Percentiles rank a stretch among this genome's conserved stretches.
phyloP scores from a whole-genome alignment of 2,888 invertebrate genomes.

The Ophion costatus region DNA sequence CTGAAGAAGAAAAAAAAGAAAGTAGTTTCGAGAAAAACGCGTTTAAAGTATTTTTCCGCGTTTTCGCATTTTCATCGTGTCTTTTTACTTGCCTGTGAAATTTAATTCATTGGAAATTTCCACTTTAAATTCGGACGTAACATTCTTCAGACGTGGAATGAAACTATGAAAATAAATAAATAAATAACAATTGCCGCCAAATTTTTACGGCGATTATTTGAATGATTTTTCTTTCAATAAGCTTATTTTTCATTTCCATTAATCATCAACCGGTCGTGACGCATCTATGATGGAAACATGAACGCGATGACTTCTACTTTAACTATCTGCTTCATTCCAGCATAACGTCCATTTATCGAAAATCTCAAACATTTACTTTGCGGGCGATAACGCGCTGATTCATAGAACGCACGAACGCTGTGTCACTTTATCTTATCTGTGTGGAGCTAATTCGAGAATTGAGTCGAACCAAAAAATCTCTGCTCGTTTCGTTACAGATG shows the following conservation, averaged over 20 bases:
- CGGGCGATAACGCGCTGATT: background rate
- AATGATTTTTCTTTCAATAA: background rate
- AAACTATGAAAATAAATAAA: background rate
- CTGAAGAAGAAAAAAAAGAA: too few relatives aligned
- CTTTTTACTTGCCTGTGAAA: too few relatives aligned
- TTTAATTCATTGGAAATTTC: too few relatives aligned
- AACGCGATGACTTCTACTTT: background rate
- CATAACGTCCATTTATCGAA: background rate
- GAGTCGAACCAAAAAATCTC: background rate
- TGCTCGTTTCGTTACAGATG: conserved; percentile 77
- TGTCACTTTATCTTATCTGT: conserved; percentile 45
- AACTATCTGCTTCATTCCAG: background rate
- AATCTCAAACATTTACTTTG: conserved; percentile 41
- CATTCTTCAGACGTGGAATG: too few relatives aligned
- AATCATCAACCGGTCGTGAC: background rate
- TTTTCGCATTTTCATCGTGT: too few relatives aligned
- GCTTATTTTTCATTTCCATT: conserved; percentile 1
- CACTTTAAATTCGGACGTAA: too few relatives aligned
- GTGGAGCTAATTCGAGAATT: background rate
- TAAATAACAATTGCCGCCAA: background rate
- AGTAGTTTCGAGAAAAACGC: too few relatives aligned
- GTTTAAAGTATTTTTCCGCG: too few relatives aligned
- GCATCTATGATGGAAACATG: background rate
- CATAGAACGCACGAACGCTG: conserved; percentile 1
- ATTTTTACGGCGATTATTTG: too few relatives aligned